Percentiles rank a stretch among this genome's conserved stretches.
phyloP scores from a whole-genome alignment of 2,797 vertebrate genomes.

The Melanotaenia boesemani region DNA sequence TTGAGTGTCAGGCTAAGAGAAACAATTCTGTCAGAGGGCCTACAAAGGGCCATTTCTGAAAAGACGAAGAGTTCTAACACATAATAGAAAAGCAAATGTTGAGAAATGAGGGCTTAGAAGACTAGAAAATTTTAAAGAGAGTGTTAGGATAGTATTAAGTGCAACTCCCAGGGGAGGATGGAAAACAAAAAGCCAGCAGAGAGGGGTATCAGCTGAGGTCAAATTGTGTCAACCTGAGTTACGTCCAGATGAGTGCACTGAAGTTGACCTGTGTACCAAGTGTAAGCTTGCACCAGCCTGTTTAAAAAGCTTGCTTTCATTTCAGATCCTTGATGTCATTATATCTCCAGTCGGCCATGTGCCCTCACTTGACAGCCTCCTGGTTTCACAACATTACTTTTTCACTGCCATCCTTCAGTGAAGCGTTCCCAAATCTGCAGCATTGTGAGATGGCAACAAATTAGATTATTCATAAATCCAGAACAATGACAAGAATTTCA shows the following conservation, averaged over 20 bases:
- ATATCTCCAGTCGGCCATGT: constrained; percentile 80
- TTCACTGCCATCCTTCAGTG: constrained; percentile 53
- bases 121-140: constrained; percentile 67
- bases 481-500: constrained; percentile 70
- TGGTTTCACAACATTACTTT: constrained; percentile 64
- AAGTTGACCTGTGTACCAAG: constrained; percentile 72
- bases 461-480: constrained; percentile 67
- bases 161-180: constrained; percentile 60
- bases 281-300: constrained; percentile 61
- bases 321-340: constrained; percentile 75
- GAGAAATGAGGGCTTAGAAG: constrained; percentile 80
- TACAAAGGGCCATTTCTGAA: constrained; percentile 76
- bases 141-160: constrained; percentile 69
- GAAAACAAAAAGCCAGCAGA: constrained; percentile 71
- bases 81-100: constrained; percentile 84
- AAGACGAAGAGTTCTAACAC: constrained; percentile 59
- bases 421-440: constrained; percentile 50
- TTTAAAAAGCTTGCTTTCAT: constrained; percentile 71
- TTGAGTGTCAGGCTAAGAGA: constrained; percentile 71
- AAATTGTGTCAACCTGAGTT: constrained; percentile 87
- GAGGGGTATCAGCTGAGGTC: constrained; percentile 76
- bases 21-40: constrained; percentile 76
- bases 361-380: constrained; percentile 75
- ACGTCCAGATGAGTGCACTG: constrained; percentile 82
- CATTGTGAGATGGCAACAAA: constrained; percentile 69